Percentiles rank a stretch among this genome's conserved stretches.
Evolutionary conservation across 2,888 invertebrate species (phyloP).

Genomic region (Brenthis daphne): DNA sequence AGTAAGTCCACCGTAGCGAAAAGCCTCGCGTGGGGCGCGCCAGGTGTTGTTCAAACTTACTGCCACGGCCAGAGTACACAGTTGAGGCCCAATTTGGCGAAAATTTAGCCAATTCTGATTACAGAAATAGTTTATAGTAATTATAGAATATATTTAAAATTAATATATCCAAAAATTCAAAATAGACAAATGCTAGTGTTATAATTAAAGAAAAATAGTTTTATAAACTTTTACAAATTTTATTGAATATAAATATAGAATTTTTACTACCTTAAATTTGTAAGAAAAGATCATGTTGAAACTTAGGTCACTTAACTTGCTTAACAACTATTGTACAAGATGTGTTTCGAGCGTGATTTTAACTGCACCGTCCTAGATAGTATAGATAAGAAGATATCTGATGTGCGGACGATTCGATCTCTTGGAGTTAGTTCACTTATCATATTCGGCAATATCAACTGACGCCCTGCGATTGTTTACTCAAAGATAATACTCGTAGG

Average conservation of each 20-base stretch:
- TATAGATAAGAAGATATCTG: slow-evolving; percentile 61
- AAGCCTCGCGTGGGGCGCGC: slow-evolving; percentile 82
- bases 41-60: slow-evolving; percentile 81
- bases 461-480: slow-evolving; percentile 42
- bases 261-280: slow-evolving; percentile 45
- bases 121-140: slow-evolving; percentile 2
- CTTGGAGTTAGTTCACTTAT: slow-evolving; percentile 50
- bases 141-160: no score
- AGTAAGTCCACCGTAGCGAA: slow-evolving; percentile 72
- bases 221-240: no score
- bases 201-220: background rate
- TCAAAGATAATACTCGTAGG: slow-evolving; percentile 40
- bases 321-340: slow-evolving; percentile 16
- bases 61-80: slow-evolving; percentile 81
- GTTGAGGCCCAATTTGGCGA: slow-evolving; percentile 56
- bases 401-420: slow-evolving; percentile 54
- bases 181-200: background rate
- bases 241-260: background rate
- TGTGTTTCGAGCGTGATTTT: slow-evolving; percentile 35
- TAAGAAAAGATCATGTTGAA: slow-evolving; percentile 42
- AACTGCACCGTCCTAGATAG: slow-evolving; percentile 60
- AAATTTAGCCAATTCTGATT: slow-evolving; percentile 56
- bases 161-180: background rate
- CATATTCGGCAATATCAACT: slow-evolving; percentile 49
- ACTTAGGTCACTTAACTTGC: slow-evolving; percentile 35